These are phyloP conservation scores for Toxotes chatareus DNA, from an alignment of 2,113 vertebrate species.

Conservation along the genomic window DNA sequence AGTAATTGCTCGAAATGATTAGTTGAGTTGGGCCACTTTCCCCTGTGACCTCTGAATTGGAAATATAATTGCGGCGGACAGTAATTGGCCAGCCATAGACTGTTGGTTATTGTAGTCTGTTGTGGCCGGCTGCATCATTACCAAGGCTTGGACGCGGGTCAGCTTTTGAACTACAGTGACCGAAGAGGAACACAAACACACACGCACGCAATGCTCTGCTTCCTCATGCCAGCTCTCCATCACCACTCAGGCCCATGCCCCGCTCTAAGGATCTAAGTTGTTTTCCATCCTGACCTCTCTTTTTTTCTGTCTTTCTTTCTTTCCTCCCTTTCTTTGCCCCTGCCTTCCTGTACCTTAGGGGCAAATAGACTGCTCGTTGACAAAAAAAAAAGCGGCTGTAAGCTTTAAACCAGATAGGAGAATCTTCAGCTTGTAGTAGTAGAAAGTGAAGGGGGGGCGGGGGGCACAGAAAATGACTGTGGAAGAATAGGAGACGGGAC, in stretches of 20 bases:
- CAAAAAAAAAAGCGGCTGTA: conserved; percentile 40
- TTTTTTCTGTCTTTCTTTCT: conserved; percentile 37
- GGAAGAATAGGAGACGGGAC: not conserved
- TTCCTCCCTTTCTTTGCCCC: conserved; percentile 39
- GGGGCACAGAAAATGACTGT: not conserved
- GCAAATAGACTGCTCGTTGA: conserved; percentile 56
- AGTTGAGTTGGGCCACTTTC: conserved; percentile 84
- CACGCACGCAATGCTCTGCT: conserved; percentile 81
- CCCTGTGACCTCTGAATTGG: conserved; percentile 83
- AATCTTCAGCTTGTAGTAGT: conserved; percentile 11
- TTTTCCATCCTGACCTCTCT: conserved; percentile 55
- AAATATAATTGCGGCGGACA: conserved; percentile 86
- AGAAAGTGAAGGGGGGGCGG: not conserved
- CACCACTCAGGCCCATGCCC: conserved; percentile 59
- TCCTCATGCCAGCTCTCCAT: conserved; percentile 73
- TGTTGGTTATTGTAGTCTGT: conserved; percentile 85
- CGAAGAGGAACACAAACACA: conserved; percentile 83
- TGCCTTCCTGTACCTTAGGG: conserved; percentile 53
- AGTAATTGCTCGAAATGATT: conserved; percentile 87
- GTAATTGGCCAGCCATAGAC: conserved; percentile 84
- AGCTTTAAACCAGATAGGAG: not conserved
- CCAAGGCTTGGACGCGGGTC: conserved; percentile 80
- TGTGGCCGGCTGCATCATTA: conserved; percentile 82
- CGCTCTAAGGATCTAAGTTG: conserved; percentile 75
- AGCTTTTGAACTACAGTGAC: conserved; percentile 84